A percentile compares a stretch with the other conserved stretches of the same genome.
phyloP scores from a whole-genome alignment of 2,113 vertebrate genomes.

The Leucosticte australis region DNA sequence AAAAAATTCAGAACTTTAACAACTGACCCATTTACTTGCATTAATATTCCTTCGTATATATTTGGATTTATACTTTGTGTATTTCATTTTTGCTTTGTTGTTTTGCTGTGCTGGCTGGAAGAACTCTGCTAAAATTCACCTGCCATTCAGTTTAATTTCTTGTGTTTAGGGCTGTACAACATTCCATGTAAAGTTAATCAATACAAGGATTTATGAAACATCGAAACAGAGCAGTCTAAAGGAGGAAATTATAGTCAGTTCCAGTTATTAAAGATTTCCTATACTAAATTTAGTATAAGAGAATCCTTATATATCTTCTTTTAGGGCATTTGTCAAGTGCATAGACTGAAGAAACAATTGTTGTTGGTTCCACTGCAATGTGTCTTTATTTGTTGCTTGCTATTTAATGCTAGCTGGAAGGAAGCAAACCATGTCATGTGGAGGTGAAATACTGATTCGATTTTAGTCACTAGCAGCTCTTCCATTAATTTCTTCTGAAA shows the following conservation, averaged over 20 bases:
- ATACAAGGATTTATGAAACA: slow-evolving; percentile 76
- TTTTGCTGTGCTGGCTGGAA: slow-evolving; percentile 49
- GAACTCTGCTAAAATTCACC: slow-evolving; percentile 47
- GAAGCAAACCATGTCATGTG: neutral
- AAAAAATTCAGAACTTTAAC: neutral
- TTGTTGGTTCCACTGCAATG: slow-evolving; percentile 49
- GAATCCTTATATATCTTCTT: slow-evolving; percentile 73
- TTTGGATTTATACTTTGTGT: neutral
- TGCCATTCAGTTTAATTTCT: slow-evolving; percentile 75
- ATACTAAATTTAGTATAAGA: slow-evolving; percentile 72
- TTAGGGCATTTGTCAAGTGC: slow-evolving; percentile 65
- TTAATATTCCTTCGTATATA: slow-evolving; percentile 15
- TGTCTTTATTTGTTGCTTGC: slow-evolving; percentile 71
- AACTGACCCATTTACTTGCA: neutral
- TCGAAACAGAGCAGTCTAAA: slow-evolving; percentile 69
- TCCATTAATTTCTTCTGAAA: slow-evolving; percentile 20
- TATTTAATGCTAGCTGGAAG: slow-evolving; percentile 54
- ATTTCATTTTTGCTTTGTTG: slow-evolving; percentile 2
- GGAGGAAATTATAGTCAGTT: slow-evolving; percentile 74
- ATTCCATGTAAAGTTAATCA: slow-evolving; percentile 70
- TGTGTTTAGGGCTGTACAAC: slow-evolving; percentile 67
- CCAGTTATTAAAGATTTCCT: slow-evolving; percentile 78
- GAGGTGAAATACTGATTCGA: slow-evolving; percentile 31
- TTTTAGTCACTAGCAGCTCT: slow-evolving; percentile 19
- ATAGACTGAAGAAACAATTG: slow-evolving; percentile 59